Conservation (phyloP, 2,113 vertebrate genomes). For the Sinocyclocheilus anophthalmus region DNA sequence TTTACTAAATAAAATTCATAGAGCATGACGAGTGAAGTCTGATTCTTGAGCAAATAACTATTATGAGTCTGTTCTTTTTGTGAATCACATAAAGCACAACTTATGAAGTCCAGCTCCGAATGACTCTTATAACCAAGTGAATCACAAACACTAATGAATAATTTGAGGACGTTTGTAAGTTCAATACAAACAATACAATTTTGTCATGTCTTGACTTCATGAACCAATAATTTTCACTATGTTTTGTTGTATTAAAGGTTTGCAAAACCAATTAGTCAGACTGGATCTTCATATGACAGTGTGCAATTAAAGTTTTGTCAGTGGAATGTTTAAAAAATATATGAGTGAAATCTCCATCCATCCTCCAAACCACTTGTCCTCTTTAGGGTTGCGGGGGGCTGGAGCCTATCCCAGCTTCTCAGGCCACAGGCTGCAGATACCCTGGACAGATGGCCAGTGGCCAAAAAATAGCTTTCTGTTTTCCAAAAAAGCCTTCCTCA, state of each 20-base stretch:
- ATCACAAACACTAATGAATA: no score
- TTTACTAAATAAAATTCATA: no score
- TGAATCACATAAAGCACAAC: no score
- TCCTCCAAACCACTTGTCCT: not conserved
- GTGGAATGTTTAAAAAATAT: not conserved
- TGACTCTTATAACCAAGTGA: not conserved
- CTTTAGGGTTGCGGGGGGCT: no score
- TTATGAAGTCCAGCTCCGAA: no score
- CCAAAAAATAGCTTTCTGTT: not conserved
- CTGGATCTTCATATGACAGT: not conserved
- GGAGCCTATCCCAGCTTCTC: no score
- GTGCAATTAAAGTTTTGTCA: not conserved
- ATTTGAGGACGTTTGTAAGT: no score
- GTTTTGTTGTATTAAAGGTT: not conserved
- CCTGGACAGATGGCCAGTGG: not conserved
- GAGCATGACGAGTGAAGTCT: no score
- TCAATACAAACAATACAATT: not conserved
- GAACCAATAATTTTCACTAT: not conserved
- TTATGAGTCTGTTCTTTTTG: no score
- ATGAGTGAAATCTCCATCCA: not conserved
- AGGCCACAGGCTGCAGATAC: not conserved
- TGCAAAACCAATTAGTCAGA: not conserved
- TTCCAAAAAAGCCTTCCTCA: not conserved
- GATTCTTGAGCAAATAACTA: no score
- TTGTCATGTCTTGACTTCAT: not conserved